These are phyloP conservation scores for Hemitrygon akajei DNA, from an alignment of 2,797 vertebrate genomes.

Conservation along the genomic window DNA sequence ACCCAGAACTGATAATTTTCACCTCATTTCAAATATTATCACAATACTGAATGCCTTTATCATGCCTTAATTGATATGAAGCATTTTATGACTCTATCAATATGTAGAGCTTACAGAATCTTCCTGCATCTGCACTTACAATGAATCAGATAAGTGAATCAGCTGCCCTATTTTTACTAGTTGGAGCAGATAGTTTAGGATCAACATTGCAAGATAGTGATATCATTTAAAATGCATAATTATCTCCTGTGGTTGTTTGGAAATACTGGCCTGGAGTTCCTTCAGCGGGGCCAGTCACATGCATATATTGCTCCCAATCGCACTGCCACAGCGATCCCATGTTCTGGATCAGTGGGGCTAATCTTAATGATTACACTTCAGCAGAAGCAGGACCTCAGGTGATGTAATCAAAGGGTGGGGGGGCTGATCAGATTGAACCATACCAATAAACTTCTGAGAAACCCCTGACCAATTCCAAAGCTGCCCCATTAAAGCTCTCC, in stretches of 20 bases:
- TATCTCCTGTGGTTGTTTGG: neutral
- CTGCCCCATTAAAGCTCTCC: too few species aligned
- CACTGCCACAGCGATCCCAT: too few species aligned
- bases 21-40: neutral
- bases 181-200: neutral
- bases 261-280: neutral
- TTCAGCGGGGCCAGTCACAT: neutral
- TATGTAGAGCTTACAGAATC: neutral
- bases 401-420: too few species aligned
- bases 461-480: too few species aligned
- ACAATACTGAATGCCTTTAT: neutral
- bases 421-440: too few species aligned
- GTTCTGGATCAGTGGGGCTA: too few species aligned
- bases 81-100: neutral
- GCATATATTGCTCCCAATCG: neutral
- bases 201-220: neutral
- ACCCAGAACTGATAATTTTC: neutral
- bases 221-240: neutral
- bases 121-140: neutral
- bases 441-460: too few species aligned
- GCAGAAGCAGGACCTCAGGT: too few species aligned
- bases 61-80: neutral
- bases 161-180: neutral
- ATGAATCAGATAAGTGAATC: slow-evolving; percentile 19
- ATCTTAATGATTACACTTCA: too few species aligned